A percentile compares a stretch with the other conserved stretches of the same genome.
Evolutionary conservation across 2,888 invertebrate species (phyloP).

Genomic region (Diloba caeruleocephala): DNA sequence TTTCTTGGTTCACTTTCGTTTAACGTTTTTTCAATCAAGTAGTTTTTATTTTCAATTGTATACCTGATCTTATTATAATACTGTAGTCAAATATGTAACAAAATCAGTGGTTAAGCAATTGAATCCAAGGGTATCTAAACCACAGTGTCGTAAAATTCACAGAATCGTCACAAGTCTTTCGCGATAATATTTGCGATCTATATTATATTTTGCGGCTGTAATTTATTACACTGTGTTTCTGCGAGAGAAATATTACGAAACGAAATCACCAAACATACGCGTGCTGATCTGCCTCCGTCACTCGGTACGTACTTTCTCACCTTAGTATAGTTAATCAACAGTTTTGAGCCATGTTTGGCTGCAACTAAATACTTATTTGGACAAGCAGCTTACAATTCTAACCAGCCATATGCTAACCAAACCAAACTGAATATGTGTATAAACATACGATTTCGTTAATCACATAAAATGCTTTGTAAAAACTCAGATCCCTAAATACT

Average conservation of each 20-base stretch:
- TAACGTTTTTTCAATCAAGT: slow-evolving; percentile 6
- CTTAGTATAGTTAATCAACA: neutral
- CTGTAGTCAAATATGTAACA: too few species aligned
- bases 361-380: slow-evolving; percentile 19
- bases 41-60: slow-evolving; percentile 37
- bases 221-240: too few species aligned
- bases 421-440: slow-evolving; percentile 27
- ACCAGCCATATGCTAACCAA: slow-evolving; percentile 33
- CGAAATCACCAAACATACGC: too few species aligned
- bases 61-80: neutral
- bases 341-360: slow-evolving; percentile 1
- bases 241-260: too few species aligned
- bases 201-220: too few species aligned
- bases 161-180: too few species aligned
- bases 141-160: too few species aligned
- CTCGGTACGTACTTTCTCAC: too few species aligned
- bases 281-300: too few species aligned
- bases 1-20: slow-evolving; percentile 15
- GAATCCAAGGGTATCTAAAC: too few species aligned
- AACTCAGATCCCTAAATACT: slow-evolving; percentile 56
- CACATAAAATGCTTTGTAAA: slow-evolving; percentile 32
- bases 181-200: too few species aligned
- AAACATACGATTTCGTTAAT: slow-evolving; percentile 17
- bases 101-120: too few species aligned
- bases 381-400: slow-evolving; percentile 38